Base-by-base conservation (phyloP, 1,140 invertebrate genomes). In the Trissolcus basalis region DNA sequence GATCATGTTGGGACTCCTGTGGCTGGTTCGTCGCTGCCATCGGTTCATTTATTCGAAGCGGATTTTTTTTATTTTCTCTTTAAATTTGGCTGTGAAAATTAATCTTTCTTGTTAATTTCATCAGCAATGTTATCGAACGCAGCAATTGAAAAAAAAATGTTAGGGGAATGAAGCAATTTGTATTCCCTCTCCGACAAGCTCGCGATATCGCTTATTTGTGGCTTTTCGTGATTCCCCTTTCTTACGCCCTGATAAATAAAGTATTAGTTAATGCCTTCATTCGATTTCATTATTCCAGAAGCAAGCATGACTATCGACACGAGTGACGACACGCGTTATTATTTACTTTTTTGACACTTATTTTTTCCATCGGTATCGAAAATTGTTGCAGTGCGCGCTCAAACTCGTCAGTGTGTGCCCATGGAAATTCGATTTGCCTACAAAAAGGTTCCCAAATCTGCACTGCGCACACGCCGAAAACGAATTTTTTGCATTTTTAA, bases 211-310 rank as follows among this genome's bases (percentile, higher is more conserved):
- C 50, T n/a, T 71, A 68, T 72, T 77, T 67, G 65, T 68, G 41
- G 63, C 64, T 76, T 75, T 72, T 60, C 53, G 49, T 68, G 33
- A 72, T 58, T 78, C 56, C 61, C 68, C 44, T 67, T 36, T 16
- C 72, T 77, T 81, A 81, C 13, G 55, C 14, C 12, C 65, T 79
- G 83, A 85, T 86, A 84, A 85, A 83, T 83, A 85, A 87, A 87
- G 83, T 85, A 85, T 85, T 83, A 81, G 79, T 74, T 72, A 75
- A 78, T 61, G 63, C 59, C 19, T 81, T 79, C 71, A 82, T 86
- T 81, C 79, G 81, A 82, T 84, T 82, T 82, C 80, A 85, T 82
- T 85, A 83, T 83, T 85, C 82, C 68, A 77, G 56, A 59, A 81
- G 65, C 67, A 65, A 64, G 64, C 54, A 33, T 48, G 44, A 65